phyloP scores from a whole-genome alignment of 2,113 vertebrate species.

The Nyctibius bracteatus region DNA sequence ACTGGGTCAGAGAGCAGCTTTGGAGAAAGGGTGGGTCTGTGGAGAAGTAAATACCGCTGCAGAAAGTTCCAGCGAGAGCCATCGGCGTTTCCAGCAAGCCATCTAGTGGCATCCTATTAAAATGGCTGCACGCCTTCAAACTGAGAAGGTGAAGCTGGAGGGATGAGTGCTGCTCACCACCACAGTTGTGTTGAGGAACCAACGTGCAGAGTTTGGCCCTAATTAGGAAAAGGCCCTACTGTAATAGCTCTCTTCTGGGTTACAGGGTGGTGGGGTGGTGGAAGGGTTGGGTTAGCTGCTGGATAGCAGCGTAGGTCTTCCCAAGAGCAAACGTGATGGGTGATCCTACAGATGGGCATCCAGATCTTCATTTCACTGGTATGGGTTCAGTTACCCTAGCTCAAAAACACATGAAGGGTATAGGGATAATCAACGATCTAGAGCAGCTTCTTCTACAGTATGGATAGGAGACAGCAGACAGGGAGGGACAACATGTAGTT shows the following conservation, averaged over 20 bases:
- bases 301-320: not conserved
- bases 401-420: not conserved
- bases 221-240: not conserved
- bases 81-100: constrained; percentile 23
- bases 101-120: constrained; percentile 40
- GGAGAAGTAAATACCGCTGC: not conserved
- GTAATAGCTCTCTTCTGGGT: not conserved
- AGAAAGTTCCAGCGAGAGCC: constrained; percentile 26
- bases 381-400: not conserved
- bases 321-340: not conserved
- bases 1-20: not conserved
- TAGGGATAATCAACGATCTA: not conserved
- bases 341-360: not conserved
- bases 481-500: accelerated
- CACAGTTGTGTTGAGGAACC: accelerated
- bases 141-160: not conserved
- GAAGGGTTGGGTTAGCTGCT: not conserved
- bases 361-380: not conserved
- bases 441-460: not conserved
- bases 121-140: not conserved
- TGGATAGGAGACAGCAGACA: not conserved
- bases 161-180: not conserved
- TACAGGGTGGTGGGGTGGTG: not conserved
- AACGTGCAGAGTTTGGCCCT: not conserved
- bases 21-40: not conserved